Base-by-base conservation (phyloP, 2,888 invertebrate species). In the Drosophila paramelanica region DNA sequence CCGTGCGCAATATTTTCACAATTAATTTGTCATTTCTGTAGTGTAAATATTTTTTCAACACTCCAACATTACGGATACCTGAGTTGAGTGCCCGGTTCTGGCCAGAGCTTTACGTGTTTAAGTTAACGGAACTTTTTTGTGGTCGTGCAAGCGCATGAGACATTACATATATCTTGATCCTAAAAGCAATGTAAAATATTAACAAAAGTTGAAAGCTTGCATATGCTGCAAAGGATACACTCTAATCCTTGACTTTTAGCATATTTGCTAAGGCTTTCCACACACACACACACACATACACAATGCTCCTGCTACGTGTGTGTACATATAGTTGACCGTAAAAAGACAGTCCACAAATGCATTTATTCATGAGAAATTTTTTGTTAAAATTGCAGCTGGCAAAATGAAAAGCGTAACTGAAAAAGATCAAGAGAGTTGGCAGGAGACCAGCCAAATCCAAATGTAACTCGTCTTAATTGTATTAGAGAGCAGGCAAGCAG, bases 1-100 rank as follows among this genome's bases (percentile, higher is more conserved):
- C 39, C 62, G 43, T 60, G 71, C 65, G 41, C 49, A 60, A 67
- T 51, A 74, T 72, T 68, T 75, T 64, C 70, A 64, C 81, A 81
- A 88, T 82, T 82, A 82, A 81, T 79, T 81, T 75, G 79, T 78
- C 79, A 81, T 66, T 78, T 75, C 46, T 17, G 59, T 27, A 49
- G 74, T 61, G 74, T 39, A 79, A 79, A 79, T 75, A 73, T 79
- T 78, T 73, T 67, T 23, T 8, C 33, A 38, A 42, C 57, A 39
- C 41, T 58, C 47, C 47, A 59, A 55, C 49, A 39, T 25, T 27
- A 25, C 23, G 38, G 31, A 33, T 39, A 41, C 52, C 45, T 27
- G 41, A 23, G 8, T 27, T 27, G 13, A 4, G 23, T 25, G 14
- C n/a, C 49, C 17, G 5, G 11, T 49, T 23, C 42, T 47, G 38